Evolutionary conservation across 1,140 invertebrate species (phyloP).

Genomic region (Pseudachorutes palmiensis): DNA sequence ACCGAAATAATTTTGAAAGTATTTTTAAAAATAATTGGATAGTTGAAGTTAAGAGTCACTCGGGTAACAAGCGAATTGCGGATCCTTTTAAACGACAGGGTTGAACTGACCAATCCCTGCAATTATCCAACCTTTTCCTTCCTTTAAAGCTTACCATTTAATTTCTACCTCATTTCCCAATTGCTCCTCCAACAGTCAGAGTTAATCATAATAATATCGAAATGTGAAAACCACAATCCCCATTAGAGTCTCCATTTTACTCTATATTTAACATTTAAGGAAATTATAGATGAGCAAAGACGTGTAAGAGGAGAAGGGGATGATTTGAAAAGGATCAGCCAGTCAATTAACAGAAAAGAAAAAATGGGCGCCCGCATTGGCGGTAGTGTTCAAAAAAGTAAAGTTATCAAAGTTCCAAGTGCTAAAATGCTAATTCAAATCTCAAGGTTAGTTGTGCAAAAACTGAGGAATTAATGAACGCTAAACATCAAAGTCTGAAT

Average conservation of each 20-base stretch:
- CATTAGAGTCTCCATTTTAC: not conserved
- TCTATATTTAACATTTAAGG: not conserved
- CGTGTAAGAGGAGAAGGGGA: not conserved
- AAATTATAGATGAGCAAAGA: not conserved
- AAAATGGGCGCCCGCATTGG: too few species aligned
- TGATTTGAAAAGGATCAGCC: not conserved
- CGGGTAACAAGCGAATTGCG: not conserved
- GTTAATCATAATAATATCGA: constrained; percentile 1
- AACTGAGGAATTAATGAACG: too few species aligned
- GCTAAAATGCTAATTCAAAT: too few species aligned
- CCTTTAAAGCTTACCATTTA: not conserved
- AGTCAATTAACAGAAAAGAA: not conserved
- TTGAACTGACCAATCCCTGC: too few species aligned
- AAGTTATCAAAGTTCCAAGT: too few species aligned
- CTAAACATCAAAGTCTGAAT: too few species aligned
- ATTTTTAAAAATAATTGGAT: not conserved
- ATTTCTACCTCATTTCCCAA: not conserved
- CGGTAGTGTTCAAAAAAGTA: too few species aligned
- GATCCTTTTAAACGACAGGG: not conserved
- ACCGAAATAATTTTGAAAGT: not conserved
- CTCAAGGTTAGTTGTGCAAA: too few species aligned
- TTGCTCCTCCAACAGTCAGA: not conserved
- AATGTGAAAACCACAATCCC: constrained; percentile 1
- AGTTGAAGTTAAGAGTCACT: not conserved
- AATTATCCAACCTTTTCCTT: constrained; percentile 13